Conservation (phyloP, 2,797 vertebrate species). For the Myiothlypis coronata region DNA sequence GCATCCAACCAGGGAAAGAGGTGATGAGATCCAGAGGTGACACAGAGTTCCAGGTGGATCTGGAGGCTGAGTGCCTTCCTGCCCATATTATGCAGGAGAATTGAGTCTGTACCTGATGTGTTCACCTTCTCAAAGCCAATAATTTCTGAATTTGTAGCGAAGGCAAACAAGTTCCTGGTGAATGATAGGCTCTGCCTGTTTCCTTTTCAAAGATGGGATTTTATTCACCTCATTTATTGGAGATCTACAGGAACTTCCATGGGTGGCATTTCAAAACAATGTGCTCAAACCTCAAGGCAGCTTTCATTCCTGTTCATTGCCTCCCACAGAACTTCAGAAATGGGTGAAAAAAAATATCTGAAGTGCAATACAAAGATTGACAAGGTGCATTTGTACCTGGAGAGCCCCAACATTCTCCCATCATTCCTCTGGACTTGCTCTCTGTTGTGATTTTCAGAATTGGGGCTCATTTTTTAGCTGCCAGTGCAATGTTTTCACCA, state of each 20-base stretch:
- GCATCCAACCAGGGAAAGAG: neutral
- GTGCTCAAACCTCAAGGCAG: neutral
- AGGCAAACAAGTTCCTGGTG: neutral
- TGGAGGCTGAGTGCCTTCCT: neutral
- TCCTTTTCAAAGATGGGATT: neutral
- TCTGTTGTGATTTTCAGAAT: neutral
- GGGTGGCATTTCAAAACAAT: neutral
- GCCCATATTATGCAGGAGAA: neutral
- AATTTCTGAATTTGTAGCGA: neutral
- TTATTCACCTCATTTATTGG: neutral
- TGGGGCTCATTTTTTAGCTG: neutral
- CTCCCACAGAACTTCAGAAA: neutral
- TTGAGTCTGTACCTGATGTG: rapidly evolving
- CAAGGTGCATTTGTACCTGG: neutral
- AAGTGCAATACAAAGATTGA: neutral
- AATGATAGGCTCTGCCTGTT: neutral
- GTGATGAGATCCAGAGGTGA: neutral
- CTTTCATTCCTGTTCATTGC: neutral
- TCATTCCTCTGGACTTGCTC: neutral
- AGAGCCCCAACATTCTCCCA: neutral
- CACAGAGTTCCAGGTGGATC: neutral
- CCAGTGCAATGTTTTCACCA: neutral
- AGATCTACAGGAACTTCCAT: neutral
- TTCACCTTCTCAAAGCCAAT: neutral
- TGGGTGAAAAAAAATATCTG: neutral